A percentile compares a stretch with the other conserved stretches of the same genome.
phyloP scores from a whole-genome alignment of 2,113 vertebrate species.

The Saimiri boliviensis region DNA sequence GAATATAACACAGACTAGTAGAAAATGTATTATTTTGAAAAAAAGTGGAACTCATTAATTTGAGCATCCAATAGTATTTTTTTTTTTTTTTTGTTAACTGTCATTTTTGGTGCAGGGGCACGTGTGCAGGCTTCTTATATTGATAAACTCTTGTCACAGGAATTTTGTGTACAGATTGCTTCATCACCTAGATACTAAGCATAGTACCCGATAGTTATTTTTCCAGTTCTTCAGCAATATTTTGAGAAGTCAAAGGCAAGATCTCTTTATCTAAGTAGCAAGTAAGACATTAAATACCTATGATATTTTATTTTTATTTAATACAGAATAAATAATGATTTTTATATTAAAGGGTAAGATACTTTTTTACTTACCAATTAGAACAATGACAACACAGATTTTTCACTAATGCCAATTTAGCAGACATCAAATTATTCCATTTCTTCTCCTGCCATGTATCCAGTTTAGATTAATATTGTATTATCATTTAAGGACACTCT shows the following conservation, averaged over 20 bases:
- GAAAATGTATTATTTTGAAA: background rate
- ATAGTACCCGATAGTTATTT: no score
- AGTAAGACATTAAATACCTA: background rate
- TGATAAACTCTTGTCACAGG: no score
- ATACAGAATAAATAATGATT: background rate
- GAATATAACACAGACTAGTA: background rate
- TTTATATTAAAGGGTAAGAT: background rate
- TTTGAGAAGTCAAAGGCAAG: background rate
- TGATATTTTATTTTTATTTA: background rate
- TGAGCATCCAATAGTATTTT: background rate
- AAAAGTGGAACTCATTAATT: background rate
- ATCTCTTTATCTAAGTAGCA: background rate
- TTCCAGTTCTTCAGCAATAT: background rate
- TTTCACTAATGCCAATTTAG: background rate
- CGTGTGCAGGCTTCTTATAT: no score
- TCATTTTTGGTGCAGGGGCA: no score
- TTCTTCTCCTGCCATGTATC: background rate
- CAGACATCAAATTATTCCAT: background rate
- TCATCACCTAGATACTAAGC: no score
- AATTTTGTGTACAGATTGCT: no score
- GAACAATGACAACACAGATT: fast-evolving
- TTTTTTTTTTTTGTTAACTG: no score
- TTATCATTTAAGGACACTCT: background rate
- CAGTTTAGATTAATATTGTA: background rate
- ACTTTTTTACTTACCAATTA: background rate